phyloP scores from a whole-genome alignment of 2,113 vertebrate species.

The Xenopus borealis region DNA sequence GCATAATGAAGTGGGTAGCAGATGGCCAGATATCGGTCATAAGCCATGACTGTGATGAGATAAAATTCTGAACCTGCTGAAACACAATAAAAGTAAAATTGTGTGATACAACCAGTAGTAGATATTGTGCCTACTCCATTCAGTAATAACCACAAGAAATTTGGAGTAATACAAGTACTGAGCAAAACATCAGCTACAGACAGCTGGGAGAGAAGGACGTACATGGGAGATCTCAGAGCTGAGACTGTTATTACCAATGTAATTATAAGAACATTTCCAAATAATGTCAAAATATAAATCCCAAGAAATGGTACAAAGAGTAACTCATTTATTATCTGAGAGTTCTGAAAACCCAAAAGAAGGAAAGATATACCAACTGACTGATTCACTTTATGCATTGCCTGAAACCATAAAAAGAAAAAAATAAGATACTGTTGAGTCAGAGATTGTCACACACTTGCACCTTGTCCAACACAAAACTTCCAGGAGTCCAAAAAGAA shows the following conservation, averaged over 20 bases:
- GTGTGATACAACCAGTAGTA: background rate
- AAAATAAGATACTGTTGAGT: too few relatives aligned
- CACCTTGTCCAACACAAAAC: too few relatives aligned
- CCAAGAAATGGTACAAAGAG: too few relatives aligned
- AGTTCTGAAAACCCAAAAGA: too few relatives aligned
- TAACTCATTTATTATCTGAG: too few relatives aligned
- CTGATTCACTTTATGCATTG: too few relatives aligned
- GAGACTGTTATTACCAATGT: constrained; percentile 27
- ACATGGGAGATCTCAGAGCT: constrained; percentile 43
- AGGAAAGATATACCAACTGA: too few relatives aligned
- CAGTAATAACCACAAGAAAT: constrained; percentile 29
- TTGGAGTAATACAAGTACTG: constrained; percentile 34
- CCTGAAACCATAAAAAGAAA: too few relatives aligned
- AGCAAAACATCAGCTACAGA: constrained; percentile 50
- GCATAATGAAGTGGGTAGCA: constrained; percentile 32
- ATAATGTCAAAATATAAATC: constrained; percentile 36
- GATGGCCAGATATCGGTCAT: constrained; percentile 40
- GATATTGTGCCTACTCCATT: background rate
- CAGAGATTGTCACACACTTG: too few relatives aligned
- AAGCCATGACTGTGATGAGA: constrained; percentile 37
- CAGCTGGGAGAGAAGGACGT: constrained; percentile 50
- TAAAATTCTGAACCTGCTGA: constrained; percentile 8
- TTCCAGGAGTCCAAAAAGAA: too few relatives aligned
- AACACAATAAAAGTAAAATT: background rate
- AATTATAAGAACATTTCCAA: constrained; percentile 48